Conservation (phyloP, 2,888 invertebrate species). For the Ormyrus thymus region DNA sequence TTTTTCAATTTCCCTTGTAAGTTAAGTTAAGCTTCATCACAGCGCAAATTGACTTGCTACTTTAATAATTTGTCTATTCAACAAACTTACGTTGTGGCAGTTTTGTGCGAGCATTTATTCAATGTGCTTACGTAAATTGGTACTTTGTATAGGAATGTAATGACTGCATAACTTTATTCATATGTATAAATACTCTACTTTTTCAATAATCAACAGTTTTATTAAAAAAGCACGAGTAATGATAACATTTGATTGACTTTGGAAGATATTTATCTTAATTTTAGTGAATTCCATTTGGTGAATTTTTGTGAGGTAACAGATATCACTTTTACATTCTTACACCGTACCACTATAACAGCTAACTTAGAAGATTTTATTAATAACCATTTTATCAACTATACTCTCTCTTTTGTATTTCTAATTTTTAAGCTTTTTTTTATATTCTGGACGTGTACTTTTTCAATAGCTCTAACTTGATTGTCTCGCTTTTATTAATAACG, state of each 20-base stretch:
- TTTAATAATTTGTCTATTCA: constrained; percentile 44
- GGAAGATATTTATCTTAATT: constrained; percentile 45
- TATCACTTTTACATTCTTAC: constrained; percentile 54
- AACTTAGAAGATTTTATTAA: constrained; percentile 62
- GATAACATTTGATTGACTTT: constrained; percentile 53
- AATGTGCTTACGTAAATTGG: constrained; percentile 52
- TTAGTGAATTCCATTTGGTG: constrained; percentile 42
- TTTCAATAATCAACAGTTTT: constrained; percentile 39
- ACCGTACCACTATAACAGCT: constrained; percentile 57
- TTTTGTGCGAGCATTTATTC: constrained; percentile 47
- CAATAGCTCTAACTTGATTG: constrained; percentile 35
- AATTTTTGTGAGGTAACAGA: constrained; percentile 50
- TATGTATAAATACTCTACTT: constrained; percentile 29
- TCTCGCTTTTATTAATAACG: constrained; percentile 32
- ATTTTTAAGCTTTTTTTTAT: neutral
- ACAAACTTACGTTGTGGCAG: constrained; percentile 54
- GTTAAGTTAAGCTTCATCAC: constrained; percentile 41
- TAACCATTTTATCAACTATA: constrained; percentile 64
- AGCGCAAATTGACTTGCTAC: constrained; percentile 43
- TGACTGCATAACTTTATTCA: constrained; percentile 39
- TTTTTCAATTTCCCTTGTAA: constrained; percentile 27
- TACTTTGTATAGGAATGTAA: constrained; percentile 56
- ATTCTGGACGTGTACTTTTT: constrained; percentile 7
- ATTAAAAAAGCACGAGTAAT: constrained; percentile 46
- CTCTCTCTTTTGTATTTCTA: constrained; percentile 55